Conservation (phyloP, 2,888 invertebrate genomes). For the Lasioglossum zephyrum region DNA sequence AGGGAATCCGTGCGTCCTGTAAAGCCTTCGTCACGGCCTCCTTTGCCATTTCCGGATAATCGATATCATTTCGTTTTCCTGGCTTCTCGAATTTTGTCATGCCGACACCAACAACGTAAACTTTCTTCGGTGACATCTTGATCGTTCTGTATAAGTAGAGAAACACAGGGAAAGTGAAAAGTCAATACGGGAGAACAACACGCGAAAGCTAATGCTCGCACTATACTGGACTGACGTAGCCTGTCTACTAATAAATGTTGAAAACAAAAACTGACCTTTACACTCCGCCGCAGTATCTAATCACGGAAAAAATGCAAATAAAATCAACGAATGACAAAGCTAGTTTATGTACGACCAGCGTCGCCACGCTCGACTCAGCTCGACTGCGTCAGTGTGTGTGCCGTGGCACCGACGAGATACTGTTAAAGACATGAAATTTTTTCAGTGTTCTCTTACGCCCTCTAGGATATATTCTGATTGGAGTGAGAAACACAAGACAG, state of each 20-base stretch:
- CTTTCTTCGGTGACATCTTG: constrained; percentile 84
- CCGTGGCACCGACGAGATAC: too few species aligned
- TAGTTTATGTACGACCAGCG: constrained; percentile 7
- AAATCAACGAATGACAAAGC: constrained; percentile 46
- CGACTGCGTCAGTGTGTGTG: too few species aligned
- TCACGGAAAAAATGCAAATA: constrained; percentile 19
- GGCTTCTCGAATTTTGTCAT: constrained; percentile 99
- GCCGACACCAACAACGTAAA: constrained; percentile 97
- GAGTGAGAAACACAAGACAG: too few species aligned
- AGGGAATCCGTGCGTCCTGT: constrained; percentile 91
- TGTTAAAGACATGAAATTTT: too few species aligned
- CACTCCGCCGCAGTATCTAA: constrained; percentile 29
- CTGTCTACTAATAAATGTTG: neutral
- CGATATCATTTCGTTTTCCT: constrained; percentile 90
- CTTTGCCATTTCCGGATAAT: constrained; percentile 97
- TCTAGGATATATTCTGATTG: too few species aligned
- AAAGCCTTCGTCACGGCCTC: constrained; percentile 96
- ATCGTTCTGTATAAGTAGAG: neutral
- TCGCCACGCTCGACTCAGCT: neutral
- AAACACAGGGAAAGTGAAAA: neutral
- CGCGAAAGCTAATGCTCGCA: neutral
- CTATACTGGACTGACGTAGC: neutral
- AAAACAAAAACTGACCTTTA: constrained; percentile 51
- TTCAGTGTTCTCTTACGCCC: too few species aligned
- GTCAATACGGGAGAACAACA: neutral